Conservation (phyloP, 2,888 invertebrate genomes). For the Rhogogaster chlorosoma region DNA sequence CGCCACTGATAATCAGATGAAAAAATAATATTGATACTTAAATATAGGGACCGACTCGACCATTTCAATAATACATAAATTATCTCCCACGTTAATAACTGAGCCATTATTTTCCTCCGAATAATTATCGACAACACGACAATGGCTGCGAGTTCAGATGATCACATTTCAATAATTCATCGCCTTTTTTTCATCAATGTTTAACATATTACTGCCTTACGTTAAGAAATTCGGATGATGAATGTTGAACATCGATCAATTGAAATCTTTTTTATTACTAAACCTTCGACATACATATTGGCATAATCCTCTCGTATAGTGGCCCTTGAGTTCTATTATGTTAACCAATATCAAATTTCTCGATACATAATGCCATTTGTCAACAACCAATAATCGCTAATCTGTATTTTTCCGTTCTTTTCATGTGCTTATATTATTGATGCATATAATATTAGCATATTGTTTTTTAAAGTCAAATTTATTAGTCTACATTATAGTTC, state of each 20-base stretch:
- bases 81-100: background rate
- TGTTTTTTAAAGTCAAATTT: background rate
- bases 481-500: background rate
- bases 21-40: background rate
- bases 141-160: background rate
- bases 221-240: background rate
- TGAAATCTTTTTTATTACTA: background rate
- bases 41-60: background rate
- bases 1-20: background rate
- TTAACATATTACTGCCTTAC: background rate
- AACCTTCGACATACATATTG: background rate
- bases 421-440: background rate
- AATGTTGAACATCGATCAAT: slow-evolving; percentile 17
- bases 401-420: background rate
- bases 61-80: slow-evolving; percentile 2
- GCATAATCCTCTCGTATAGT: background rate
- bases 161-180: slow-evolving; percentile 1
- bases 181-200: background rate
- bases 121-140: background rate
- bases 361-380: background rate
- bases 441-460: background rate
- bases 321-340: background rate
- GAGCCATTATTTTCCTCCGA: background rate
- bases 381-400: background rate
- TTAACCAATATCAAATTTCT: background rate